phyloP scores from a whole-genome alignment of 2,113 vertebrate genomes.

The Rynchops niger region DNA sequence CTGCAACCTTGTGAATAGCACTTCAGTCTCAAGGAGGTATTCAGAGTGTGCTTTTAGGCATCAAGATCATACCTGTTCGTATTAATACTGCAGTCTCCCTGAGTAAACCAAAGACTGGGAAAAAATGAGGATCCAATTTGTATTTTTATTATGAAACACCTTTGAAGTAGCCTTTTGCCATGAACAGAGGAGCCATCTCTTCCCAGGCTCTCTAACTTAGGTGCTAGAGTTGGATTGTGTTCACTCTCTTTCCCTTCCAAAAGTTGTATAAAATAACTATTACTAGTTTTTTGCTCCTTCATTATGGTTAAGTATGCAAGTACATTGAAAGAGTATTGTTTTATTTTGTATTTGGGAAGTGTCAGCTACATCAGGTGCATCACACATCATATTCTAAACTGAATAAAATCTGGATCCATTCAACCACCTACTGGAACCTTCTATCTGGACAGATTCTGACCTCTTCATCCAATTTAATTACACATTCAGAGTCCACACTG shows the following conservation, averaged over 20 bases:
- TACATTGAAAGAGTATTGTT: neutral
- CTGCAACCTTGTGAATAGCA: neutral
- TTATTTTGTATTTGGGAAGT: neutral
- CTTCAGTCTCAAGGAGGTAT: neutral
- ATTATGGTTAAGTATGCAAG: neutral
- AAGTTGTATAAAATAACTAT: neutral
- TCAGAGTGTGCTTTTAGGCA: neutral
- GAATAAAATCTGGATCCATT: neutral
- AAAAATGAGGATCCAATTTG: neutral
- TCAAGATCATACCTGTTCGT: neutral
- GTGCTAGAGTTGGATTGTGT: neutral
- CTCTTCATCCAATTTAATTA: neutral
- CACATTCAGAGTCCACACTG: neutral
- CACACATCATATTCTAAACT: neutral
- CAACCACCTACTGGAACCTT: neutral
- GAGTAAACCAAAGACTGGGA: neutral
- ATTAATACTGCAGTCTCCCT: neutral
- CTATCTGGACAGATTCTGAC: neutral
- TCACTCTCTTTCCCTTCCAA: neutral
- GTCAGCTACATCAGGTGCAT: neutral
- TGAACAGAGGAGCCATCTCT: neutral
- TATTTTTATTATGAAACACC: neutral
- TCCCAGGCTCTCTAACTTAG: neutral
- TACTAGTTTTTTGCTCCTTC: neutral
- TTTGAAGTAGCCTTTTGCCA: neutral